Conservation (phyloP, 2,797 vertebrate genomes). For the Leptodactylus fallax region DNA sequence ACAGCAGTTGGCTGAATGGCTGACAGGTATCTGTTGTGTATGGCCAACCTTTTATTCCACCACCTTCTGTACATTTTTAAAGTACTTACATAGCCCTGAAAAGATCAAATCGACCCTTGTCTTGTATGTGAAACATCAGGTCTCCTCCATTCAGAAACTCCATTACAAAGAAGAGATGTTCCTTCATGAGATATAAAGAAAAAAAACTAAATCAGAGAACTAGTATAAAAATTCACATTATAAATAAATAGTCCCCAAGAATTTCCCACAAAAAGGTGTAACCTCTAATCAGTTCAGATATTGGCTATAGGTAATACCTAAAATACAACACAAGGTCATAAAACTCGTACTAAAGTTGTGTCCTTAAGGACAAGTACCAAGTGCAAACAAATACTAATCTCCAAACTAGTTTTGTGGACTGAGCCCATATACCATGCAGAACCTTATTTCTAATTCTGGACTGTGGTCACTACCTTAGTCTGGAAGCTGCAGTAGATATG, state of each 20-base stretch:
- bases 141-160: conserved; percentile 98
- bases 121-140: conserved; percentile 98
- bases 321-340: neutral
- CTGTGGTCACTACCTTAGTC: conserved; percentile 82
- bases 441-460: neutral
- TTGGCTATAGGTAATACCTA: too few species aligned
- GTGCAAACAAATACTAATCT: neutral
- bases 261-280: neutral
- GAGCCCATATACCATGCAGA: too few species aligned
- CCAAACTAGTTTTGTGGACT: too few species aligned
- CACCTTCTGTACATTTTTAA: neutral
- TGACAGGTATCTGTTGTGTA: too few species aligned
- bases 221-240: neutral
- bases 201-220: neutral
- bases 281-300: too few species aligned
- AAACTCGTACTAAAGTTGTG: neutral
- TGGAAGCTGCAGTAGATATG: conserved; percentile 95
- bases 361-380: neutral
- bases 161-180: conserved; percentile 98
- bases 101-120: conserved; percentile 94
- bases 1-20: too few species aligned
- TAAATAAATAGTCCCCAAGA: neutral
- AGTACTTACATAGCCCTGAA: conserved; percentile 88
- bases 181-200: conserved; percentile 74
- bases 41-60: neutral